Evolutionary conservation across 1,140 invertebrate species (phyloP).

Genomic region (Apis florea): DNA sequence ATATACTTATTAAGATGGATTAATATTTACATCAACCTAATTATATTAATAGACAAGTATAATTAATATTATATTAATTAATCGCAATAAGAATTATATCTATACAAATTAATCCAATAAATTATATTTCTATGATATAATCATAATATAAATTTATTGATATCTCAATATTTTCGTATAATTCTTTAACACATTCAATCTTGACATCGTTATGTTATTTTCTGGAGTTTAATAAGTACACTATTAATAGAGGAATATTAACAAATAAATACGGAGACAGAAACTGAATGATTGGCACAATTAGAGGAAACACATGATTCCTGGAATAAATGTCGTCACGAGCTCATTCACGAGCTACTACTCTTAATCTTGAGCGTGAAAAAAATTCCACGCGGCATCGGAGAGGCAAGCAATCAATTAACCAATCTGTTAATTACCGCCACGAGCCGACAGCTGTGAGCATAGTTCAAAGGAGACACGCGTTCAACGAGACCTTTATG

Average conservation of each 20-base stretch:
- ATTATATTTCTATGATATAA: too few relatives aligned
- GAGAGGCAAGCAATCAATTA: constrained; percentile 53
- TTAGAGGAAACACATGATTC: constrained; percentile 12
- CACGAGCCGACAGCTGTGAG: constrained; percentile 42
- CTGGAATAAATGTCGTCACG: constrained; percentile 10
- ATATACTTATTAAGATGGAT: too few relatives aligned
- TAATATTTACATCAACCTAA: too few relatives aligned
- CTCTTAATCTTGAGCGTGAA: constrained; percentile 19
- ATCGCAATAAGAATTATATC: too few relatives aligned
- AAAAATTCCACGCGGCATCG: constrained; percentile 36
- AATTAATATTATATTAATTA: too few relatives aligned
- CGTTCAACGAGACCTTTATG: constrained; percentile 60
- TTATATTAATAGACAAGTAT: too few relatives aligned
- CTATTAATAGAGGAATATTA: not conserved
- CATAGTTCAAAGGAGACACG: constrained; percentile 53
- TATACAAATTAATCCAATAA: too few relatives aligned
- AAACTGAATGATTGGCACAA: not conserved
- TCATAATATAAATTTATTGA: too few relatives aligned
- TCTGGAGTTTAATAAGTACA: not conserved
- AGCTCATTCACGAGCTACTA: constrained; percentile 10
- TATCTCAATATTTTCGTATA: too few relatives aligned
- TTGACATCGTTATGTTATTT: not conserved
- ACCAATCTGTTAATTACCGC: constrained; percentile 56
- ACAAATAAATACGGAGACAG: not conserved
- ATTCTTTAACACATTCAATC: too few relatives aligned